A percentile compares a stretch with the other conserved stretches of the same genome.
These are phyloP conservation scores for Atta texana DNA, from an alignment of 1,140 invertebrate species.

Conservation along the genomic window DNA sequence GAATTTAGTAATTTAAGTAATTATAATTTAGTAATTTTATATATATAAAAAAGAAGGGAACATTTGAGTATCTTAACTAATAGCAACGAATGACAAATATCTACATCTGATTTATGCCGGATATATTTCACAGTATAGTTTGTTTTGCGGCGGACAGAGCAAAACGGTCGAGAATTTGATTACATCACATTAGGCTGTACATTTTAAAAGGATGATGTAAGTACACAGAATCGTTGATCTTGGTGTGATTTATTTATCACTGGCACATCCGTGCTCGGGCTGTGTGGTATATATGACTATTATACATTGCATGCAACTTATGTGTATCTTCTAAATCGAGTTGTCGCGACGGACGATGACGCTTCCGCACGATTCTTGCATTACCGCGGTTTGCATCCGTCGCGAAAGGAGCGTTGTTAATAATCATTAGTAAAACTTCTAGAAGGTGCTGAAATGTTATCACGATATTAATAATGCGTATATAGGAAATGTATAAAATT, in stretches of 20 bases:
- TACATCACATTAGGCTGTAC: slow-evolving; percentile 68
- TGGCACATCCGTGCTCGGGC: slow-evolving; percentile 15
- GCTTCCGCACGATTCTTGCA: slow-evolving; percentile 68
- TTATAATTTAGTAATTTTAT: no score
- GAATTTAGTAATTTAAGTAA: not conserved
- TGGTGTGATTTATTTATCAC: slow-evolving; percentile 77
- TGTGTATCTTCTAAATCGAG: slow-evolving; percentile 70
- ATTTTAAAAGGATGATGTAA: slow-evolving; percentile 79
- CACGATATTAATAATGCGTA: slow-evolving; percentile 33
- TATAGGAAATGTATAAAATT: not conserved
- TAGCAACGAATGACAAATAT: slow-evolving; percentile 37
- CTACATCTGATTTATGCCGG: slow-evolving; percentile 1
- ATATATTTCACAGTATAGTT: slow-evolving; percentile 47
- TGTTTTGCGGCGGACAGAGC: slow-evolving; percentile 41
- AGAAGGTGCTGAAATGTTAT: slow-evolving; percentile 11
- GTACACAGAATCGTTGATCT: slow-evolving; percentile 78
- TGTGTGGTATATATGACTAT: slow-evolving; percentile 68
- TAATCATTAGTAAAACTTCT: slow-evolving; percentile 50
- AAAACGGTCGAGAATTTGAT: slow-evolving; percentile 63
- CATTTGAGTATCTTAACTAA: slow-evolving; percentile 11
- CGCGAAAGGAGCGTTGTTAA: slow-evolving; percentile 64
- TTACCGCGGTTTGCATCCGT: slow-evolving; percentile 61
- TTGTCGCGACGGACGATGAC: slow-evolving; percentile 68
- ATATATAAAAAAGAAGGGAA: not conserved
- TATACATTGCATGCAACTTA: slow-evolving; percentile 73